These are phyloP conservation scores for Spodoptera littoralis DNA, from an alignment of 2,888 invertebrate genomes.

Conservation along the genomic window DNA sequence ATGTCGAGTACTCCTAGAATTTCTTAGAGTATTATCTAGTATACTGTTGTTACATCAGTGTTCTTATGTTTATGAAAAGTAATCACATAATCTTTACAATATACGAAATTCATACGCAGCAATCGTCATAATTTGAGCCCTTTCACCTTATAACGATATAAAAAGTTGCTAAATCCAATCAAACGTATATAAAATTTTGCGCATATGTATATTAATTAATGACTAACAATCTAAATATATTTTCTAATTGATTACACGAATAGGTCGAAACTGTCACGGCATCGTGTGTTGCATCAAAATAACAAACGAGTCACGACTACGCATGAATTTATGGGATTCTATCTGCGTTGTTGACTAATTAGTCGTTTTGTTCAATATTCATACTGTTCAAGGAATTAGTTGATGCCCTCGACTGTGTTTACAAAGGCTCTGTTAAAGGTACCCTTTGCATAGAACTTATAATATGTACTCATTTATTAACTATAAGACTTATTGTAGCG, in stretches of 20 bases:
- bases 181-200: constrained; percentile 8
- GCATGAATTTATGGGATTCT: constrained; percentile 38
- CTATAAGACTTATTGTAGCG: too few relatives aligned
- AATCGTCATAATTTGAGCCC: too few relatives aligned
- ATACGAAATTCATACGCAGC: too few relatives aligned
- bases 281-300: constrained; percentile 40
- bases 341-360: constrained; percentile 36
- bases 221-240: constrained; percentile 11
- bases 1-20: too few relatives aligned
- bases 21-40: too few relatives aligned
- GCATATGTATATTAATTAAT: constrained; percentile 10
- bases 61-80: too few relatives aligned
- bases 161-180: constrained; percentile 12
- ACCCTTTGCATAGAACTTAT: too few relatives aligned
- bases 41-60: too few relatives aligned
- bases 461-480: too few relatives aligned
- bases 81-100: too few relatives aligned
- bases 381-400: constrained; percentile 2
- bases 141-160: not conserved
- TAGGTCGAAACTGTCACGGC: constrained; percentile 43
- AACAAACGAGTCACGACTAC: constrained; percentile 46
- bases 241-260: constrained; percentile 32
- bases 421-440: too few relatives aligned
- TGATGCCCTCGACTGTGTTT: not conserved
- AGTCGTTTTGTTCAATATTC: constrained; percentile 22